These are phyloP conservation scores for Cepaea hortensis DNA, from an alignment of 2,888 invertebrate genomes.

Conservation along the genomic window DNA sequence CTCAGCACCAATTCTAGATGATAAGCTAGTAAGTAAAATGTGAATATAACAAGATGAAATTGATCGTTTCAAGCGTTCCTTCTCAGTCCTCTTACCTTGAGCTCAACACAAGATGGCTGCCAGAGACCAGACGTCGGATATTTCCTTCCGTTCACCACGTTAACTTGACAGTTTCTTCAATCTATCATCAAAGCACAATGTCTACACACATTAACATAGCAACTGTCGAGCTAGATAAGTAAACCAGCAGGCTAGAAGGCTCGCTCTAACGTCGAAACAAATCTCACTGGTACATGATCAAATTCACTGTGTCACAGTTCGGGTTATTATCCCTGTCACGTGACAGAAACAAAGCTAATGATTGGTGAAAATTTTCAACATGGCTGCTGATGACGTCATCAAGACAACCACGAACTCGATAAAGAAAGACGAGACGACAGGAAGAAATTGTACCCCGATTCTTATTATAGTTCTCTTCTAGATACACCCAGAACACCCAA, in stretches of 20 bases:
- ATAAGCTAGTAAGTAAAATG: not conserved
- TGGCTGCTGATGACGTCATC: no score
- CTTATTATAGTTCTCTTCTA: no score
- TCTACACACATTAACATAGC: not conserved
- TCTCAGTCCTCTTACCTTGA: not conserved
- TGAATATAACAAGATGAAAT: not conserved
- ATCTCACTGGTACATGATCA: constrained; percentile 50
- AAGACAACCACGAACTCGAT: not conserved
- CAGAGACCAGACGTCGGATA: constrained; percentile 18
- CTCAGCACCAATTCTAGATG: not conserved
- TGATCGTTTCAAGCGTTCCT: not conserved
- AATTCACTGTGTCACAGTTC: constrained; percentile 56
- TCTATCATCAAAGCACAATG: no score
- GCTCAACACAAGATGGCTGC: constrained; percentile 40
- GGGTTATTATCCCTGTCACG: constrained; percentile 51
- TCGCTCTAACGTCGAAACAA: not conserved
- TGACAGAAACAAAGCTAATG: constrained; percentile 36
- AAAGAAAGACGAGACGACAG: not conserved
- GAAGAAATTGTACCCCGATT: not conserved
- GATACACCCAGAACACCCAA: no score
- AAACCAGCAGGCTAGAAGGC: not conserved
- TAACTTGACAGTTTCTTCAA: not conserved
- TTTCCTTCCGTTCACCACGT: constrained; percentile 8
- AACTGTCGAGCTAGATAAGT: not conserved
- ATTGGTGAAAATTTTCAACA: constrained; percentile 45